Conservation (phyloP, 2,797 vertebrate species). For the Hafferia zeledoni region DNA sequence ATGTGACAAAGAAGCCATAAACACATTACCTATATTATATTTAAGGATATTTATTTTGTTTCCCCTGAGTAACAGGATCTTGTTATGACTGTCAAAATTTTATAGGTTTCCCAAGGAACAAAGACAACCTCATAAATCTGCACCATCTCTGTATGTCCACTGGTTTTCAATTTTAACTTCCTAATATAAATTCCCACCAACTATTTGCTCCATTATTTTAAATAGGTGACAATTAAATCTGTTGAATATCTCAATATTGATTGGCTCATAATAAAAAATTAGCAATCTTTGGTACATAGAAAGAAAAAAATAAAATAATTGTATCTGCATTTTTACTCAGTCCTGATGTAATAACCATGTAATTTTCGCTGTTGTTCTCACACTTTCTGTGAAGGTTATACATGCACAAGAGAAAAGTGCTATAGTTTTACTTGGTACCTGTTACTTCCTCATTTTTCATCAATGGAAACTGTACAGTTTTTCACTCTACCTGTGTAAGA, state of each 20-base stretch:
- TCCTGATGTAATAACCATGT: background rate
- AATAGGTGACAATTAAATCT: background rate
- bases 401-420: background rate
- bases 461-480: background rate
- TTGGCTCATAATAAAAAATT: background rate
- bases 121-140: slow-evolving; percentile 3
- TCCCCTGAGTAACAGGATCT: slow-evolving; percentile 1
- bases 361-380: background rate
- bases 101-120: background rate
- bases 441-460: background rate
- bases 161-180: background rate
- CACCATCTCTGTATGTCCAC: background rate
- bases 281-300: background rate
- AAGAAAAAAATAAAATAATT: background rate
- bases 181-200: background rate
- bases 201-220: background rate
- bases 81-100: slow-evolving; percentile 18
- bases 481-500: background rate
- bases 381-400: background rate
- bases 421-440: background rate
- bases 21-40: slow-evolving; percentile 43
- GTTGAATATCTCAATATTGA: background rate
- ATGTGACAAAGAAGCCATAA: slow-evolving; percentile 48
- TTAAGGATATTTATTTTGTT: slow-evolving; percentile 57
- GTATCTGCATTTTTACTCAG: background rate